Base-by-base conservation (phyloP, 2,888 invertebrate genomes). In the Macaria liturata region DNA sequence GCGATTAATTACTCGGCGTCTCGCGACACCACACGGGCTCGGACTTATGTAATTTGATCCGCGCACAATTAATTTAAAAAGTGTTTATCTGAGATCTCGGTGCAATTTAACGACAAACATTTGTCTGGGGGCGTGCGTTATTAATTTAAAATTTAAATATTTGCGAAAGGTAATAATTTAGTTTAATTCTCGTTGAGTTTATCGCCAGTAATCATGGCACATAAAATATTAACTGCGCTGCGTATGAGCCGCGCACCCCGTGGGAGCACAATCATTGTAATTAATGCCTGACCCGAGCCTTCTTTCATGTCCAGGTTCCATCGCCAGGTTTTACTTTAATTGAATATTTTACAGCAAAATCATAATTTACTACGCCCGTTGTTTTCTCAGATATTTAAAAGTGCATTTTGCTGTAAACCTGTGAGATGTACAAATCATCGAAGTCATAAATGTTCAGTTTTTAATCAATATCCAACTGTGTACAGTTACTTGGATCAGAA, bases 131-230 rank as follows among this genome's bases (percentile, higher is more conserved):
- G 65, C 59, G 67, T 57, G 53, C 39, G 32, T 61, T 63, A 65
- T 72, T 69, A 67, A 70, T 69, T 67, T 64, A 60, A 64, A 70
- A 69, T 72, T 70, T 66, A 65, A 69, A 68, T 70, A 61, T 69
- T 66, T 66, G 66, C 60, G 43, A 64, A 61, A 56, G 57, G 50
- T 61, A 58, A 64, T 65, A 66, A 68, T 64, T 64, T 63, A 48
- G 52, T 50, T 61, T 46, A 48, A 54, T 54, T 51, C 53, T 44
- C 49, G 54, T 54, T 46, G 53, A 57, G 57, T 72, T 71, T 69
- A 71, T 66, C 61, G 53, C 56, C 62, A 20, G 62, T 63, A 70
- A 72, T 72, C 64, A 66, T 63, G 56, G 49, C 45, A 42, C 49
- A 53, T 60, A 60, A 59, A 54, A 59, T 58, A 50, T 64, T 68